Evolutionary conservation across 2,797 vertebrate species (phyloP).

Genomic region (Tamandua tetradactyla): DNA sequence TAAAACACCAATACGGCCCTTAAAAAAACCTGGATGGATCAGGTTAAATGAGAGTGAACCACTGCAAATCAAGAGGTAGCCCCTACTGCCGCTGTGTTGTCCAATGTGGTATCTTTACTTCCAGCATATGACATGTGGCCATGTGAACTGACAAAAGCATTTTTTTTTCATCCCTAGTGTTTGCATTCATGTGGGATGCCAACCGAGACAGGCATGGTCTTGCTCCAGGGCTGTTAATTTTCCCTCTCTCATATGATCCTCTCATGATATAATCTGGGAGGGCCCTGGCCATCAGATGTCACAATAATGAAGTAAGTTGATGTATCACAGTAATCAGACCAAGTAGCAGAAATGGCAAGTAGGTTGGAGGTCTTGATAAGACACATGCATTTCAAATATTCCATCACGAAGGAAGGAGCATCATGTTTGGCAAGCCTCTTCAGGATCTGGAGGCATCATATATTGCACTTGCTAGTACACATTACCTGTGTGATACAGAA

Average conservation of each 20-base stretch:
- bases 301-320: neutral
- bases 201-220: neutral
- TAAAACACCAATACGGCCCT: neutral
- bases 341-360: neutral
- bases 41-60: neutral
- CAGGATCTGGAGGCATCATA: neutral
- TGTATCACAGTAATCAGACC: neutral
- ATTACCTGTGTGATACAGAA: neutral
- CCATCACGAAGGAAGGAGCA: neutral
- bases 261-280: neutral
- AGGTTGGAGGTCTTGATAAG: constrained; percentile 1
- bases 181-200: neutral
- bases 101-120: neutral
- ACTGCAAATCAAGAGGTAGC: neutral
- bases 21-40: neutral
- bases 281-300: neutral
- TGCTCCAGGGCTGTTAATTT: neutral
- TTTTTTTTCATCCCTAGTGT: neutral
- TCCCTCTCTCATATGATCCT: neutral
- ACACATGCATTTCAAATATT: neutral
- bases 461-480: neutral
- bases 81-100: neutral
- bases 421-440: neutral
- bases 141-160: neutral
- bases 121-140: neutral